Evolutionary conservation across 2,888 invertebrate genomes (phyloP).

Genomic region (Achlya flavicornis): DNA sequence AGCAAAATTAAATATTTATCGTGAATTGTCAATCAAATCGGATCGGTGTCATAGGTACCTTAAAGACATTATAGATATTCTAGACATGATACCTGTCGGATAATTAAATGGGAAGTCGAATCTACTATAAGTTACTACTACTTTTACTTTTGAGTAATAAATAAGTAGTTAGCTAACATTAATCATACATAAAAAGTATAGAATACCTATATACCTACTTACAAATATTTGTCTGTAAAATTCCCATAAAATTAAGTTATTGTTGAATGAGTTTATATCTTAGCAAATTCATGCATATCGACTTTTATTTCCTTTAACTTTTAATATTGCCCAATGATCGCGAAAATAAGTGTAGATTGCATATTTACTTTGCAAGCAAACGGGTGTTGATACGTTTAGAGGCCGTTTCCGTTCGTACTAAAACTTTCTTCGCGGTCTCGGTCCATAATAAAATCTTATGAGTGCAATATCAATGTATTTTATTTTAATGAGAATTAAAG

Average conservation of each 20-base stretch:
- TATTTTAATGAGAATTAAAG: constrained; percentile 30
- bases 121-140: too few species aligned
- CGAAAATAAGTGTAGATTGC: constrained; percentile 58
- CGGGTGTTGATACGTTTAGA: constrained; percentile 72
- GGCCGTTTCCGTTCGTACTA: constrained; percentile 64
- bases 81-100: too few species aligned
- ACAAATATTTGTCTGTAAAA: too few species aligned
- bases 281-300: constrained; percentile 21
- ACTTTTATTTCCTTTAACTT: constrained; percentile 57
- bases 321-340: constrained; percentile 56
- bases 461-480: constrained; percentile 38
- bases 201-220: too few species aligned
- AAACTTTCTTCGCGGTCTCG: constrained; percentile 43
- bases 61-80: too few species aligned
- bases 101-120: too few species aligned
- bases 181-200: too few species aligned
- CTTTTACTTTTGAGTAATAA: too few species aligned
- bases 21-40: too few species aligned
- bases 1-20: too few species aligned
- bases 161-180: too few species aligned
- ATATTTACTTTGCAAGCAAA: constrained; percentile 68
- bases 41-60: too few species aligned
- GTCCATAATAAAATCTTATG: constrained; percentile 24
- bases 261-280: not conserved
- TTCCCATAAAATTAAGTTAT: not conserved